phyloP scores from a whole-genome alignment of 2,113 vertebrate species.

The Peromyscus leucopus region DNA sequence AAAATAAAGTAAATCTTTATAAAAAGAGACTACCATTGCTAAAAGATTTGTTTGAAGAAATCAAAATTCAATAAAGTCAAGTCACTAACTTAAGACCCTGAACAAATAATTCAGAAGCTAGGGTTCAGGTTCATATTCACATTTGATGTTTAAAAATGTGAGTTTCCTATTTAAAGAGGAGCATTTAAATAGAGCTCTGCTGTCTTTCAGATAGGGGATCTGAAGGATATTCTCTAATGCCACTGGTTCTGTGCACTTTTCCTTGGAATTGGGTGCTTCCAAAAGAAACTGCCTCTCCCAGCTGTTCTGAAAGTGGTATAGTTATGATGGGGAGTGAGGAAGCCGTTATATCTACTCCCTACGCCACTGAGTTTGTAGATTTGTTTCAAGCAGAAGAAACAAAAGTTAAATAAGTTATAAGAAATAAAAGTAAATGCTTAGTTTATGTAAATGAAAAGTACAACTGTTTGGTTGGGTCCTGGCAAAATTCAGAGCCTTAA shows the following conservation, averaged over 20 bases:
- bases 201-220: background rate
- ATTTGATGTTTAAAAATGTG: background rate
- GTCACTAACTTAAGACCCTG: background rate
- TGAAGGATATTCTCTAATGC: background rate
- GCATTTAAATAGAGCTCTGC: background rate
- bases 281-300: background rate
- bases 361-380: background rate
- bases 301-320: background rate
- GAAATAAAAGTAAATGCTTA: background rate
- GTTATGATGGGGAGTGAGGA: background rate
- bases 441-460: background rate
- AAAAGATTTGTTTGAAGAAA: background rate
- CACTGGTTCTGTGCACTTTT: background rate
- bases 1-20: background rate
- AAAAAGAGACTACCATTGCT: background rate
- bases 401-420: background rate
- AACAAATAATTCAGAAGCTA: background rate
- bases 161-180: background rate
- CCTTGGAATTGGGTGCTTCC: background rate
- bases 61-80: background rate
- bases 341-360: background rate
- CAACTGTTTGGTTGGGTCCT: background rate
- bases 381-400: background rate
- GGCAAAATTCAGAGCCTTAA: background rate
- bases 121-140: background rate